phyloP scores from a whole-genome alignment of 2,888 invertebrate species.

The Aphodius granarius region DNA sequence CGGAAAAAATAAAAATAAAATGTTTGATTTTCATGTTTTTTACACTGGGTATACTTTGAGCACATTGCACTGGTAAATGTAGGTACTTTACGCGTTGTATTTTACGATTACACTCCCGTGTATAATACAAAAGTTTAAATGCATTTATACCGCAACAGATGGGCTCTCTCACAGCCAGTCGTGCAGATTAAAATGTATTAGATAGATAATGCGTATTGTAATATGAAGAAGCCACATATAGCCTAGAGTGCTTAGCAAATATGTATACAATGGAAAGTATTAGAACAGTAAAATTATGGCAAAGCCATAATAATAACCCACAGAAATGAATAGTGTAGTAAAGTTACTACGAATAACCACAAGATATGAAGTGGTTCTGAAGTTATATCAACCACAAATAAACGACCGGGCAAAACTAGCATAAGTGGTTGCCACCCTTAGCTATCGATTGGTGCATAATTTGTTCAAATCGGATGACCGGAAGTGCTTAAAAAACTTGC shows the following conservation, averaged over 20 bases:
- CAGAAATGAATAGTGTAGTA: neutral
- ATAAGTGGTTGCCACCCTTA: too few relatives aligned
- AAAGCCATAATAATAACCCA: neutral
- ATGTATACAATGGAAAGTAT: neutral
- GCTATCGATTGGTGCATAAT: too few relatives aligned
- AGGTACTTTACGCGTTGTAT: neutral
- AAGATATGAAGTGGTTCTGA: too few relatives aligned
- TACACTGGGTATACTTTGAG: too few relatives aligned
- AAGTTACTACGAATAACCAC: too few relatives aligned
- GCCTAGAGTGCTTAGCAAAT: neutral
- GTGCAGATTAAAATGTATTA: neutral
- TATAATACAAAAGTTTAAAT: neutral
- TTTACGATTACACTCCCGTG: neutral
- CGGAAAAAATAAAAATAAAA: too few relatives aligned
- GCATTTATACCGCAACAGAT: neutral
- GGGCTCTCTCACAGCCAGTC: neutral
- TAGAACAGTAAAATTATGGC: neutral
- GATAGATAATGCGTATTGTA: neutral
- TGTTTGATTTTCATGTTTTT: too few relatives aligned
- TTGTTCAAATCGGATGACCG: too few relatives aligned
- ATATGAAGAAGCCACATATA: neutral
- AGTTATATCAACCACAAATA: too few relatives aligned
- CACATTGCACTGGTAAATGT: neutral
- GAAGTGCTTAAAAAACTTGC: too few relatives aligned
- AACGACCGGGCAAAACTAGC: too few relatives aligned